phyloP scores from a whole-genome alignment of 1,140 invertebrate genomes.

The Cyrtorhinus lividipennis region DNA sequence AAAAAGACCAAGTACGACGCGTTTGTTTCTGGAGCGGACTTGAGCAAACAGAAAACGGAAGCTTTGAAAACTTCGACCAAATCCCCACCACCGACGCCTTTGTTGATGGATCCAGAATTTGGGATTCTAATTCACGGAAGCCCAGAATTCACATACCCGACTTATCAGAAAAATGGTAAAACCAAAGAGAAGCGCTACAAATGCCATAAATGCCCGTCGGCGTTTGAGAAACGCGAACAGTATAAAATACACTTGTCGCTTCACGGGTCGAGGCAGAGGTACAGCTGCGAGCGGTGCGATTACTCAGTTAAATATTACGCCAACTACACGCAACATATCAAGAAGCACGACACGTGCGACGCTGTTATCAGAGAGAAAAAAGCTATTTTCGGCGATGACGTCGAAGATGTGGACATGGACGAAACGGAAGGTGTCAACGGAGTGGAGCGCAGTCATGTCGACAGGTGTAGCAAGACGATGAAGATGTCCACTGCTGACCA shows the following conservation, averaged over 20 bases:
- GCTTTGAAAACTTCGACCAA: too few relatives aligned
- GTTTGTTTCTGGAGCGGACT: constrained; percentile 44
- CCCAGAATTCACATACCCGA: constrained; percentile 60
- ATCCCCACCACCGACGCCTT: constrained; percentile 30
- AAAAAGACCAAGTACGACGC: constrained; percentile 28
- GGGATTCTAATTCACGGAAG: constrained; percentile 51
- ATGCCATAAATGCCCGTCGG: constrained; percentile 73
- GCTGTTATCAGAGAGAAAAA: constrained; percentile 26
- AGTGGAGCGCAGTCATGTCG: constrained; percentile 23
- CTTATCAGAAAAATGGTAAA: constrained; percentile 54
- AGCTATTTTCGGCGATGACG: constrained; percentile 26
- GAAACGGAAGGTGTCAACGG: constrained; percentile 21
- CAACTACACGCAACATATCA: constrained; percentile 63
- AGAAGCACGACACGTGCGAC: constrained; percentile 55
- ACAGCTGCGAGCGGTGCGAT: constrained; percentile 71
- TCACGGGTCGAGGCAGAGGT: constrained; percentile 69
- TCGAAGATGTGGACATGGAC: background rate
- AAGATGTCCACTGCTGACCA: constrained; percentile 38
- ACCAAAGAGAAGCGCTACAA: constrained; percentile 64
- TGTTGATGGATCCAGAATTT: constrained; percentile 46
- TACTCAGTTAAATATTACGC: constrained; percentile 77
- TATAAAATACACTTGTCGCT: constrained; percentile 68
- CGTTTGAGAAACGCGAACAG: constrained; percentile 72
- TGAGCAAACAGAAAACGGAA: constrained; percentile 44
- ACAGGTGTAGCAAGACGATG: constrained; percentile 30